Evolutionary conservation across 2,888 invertebrate genomes (phyloP).

Genomic region (Pristionchus japonicus): DNA sequence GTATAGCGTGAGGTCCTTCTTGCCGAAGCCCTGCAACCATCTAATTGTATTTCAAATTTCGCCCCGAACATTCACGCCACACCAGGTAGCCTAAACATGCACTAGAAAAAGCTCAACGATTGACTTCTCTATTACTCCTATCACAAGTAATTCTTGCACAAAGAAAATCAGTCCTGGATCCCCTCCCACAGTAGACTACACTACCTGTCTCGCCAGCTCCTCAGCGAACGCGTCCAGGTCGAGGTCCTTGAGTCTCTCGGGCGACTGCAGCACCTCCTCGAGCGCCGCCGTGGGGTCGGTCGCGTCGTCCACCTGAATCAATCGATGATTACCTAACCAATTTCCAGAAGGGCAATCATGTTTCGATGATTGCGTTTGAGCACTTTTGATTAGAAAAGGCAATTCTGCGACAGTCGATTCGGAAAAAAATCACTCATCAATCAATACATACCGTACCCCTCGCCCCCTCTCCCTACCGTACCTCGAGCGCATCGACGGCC

Average conservation of each 20-base stretch:
- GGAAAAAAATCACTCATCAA: neutral
- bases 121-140: no score
- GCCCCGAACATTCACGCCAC: no score
- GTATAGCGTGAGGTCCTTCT: conserved; percentile 88
- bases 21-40: conserved; percentile 81
- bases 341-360: neutral
- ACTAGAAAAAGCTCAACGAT: no score
- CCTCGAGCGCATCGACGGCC: conserved; percentile 98
- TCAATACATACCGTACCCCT: neutral
- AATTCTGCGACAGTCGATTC: neutral
- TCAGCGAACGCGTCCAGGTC: conserved; percentile 98
- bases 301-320: conserved; percentile 60
- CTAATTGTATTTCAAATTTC: no score
- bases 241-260: conserved; percentile 83
- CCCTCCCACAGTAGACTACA: neutral
- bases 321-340: neutral
- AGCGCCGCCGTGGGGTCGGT: conserved; percentile 89
- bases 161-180: neutral
- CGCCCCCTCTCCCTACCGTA: conserved; percentile 75
- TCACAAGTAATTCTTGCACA: no score
- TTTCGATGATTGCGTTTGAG: neutral
- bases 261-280: conserved; percentile 95
- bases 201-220: conserved; percentile 89
- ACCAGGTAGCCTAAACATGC: no score
- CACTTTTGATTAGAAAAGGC: neutral